Evolutionary conservation across 2,113 vertebrate genomes (phyloP), one percentile per base, ranked within the genome.

Genomic region (Lophius piscatorius): DNA sequence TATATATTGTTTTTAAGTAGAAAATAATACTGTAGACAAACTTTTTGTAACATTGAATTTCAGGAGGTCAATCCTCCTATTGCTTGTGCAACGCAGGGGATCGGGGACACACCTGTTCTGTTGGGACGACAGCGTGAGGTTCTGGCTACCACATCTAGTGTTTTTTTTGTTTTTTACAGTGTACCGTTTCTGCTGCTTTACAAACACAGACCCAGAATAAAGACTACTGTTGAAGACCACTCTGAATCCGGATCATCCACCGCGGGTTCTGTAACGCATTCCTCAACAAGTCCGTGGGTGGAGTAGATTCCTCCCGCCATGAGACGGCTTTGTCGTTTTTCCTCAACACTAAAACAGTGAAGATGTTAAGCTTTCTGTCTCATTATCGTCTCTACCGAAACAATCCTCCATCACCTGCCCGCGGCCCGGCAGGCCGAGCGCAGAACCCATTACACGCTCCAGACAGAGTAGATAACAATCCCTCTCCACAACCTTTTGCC

Each of bases 241-340:
- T 81, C 71, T 76, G 70, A 82, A 81, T 44, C 35, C 36, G 49
- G 39, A 70, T 50, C 14, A 2, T 82, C 66, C 64, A 80, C 63
- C 41, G 46, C 28, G 71, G 61, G 55, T 81, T 79, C 74, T 81
- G 69, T 82, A 81, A 86, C 64, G 34, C 60, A 60, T 79, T 62
- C 54, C 70, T 79, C 63, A n/a, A 72, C 38, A 34, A 50, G 56
- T 50, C 64, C 74, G 85, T 72, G 83, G 83, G 85, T 67, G 83
- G 83, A 86, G 86, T 86, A 79, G 66, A 85, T 84, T 77, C 59
- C 36, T 34, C 12, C 45, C 44, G 60, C 59, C 61, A 50, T 55
- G 38, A 31, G 22, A 74, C 76, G 63, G 41, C 71, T 74, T 76
- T 83, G 76, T 80, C 68, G 66, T 76, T 70, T 67, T 59, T 56